These are phyloP conservation scores for Alviniconcha marisindica DNA, from an alignment of 1,140 invertebrate species.

Conservation along the genomic window DNA sequence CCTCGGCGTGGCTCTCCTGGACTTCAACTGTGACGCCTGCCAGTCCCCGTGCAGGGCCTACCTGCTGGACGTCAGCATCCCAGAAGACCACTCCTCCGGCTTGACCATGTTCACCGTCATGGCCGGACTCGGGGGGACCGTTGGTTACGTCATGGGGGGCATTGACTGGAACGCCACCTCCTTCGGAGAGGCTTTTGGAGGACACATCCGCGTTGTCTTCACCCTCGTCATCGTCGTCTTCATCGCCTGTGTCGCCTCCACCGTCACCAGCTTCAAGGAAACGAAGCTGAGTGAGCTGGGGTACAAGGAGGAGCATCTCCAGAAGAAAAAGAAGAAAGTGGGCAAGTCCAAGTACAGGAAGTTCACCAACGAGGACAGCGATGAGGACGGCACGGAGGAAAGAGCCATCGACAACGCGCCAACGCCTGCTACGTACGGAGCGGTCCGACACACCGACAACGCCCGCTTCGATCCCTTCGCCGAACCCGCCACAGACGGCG, in stretches of 20 bases:
- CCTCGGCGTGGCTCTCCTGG: conserved; percentile 93
- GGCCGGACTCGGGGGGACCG: conserved; percentile 95
- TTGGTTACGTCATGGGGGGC: conserved; percentile 94
- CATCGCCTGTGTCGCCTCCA: conserved; percentile 62
- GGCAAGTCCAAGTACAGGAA: conserved; percentile 69
- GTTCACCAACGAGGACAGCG: conserved; percentile 68
- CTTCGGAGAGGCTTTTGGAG: conserved; percentile 82
- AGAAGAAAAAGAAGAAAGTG: conserved; percentile 72
- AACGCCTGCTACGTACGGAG: conserved; percentile 31
- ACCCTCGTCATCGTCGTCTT: conserved; percentile 64
- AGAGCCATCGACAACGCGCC: conserved; percentile 23
- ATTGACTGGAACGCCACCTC: conserved; percentile 91
- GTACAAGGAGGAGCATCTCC: conserved; percentile 54
- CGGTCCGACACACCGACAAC: conserved; percentile 16
- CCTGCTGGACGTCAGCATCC: conserved; percentile 92
- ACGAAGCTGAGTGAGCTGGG: conserved; percentile 60
- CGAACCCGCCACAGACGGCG: neutral
- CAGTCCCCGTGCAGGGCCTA: conserved; percentile 95
- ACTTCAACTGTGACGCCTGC: conserved; percentile 97
- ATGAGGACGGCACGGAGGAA: conserved; percentile 43
- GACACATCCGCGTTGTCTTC: conserved; percentile 90
- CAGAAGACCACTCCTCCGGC: conserved; percentile 95
- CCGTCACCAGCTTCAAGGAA: conserved; percentile 72
- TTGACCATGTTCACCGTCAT: conserved; percentile 97
- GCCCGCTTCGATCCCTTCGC: neutral